Conservation (phyloP, 2,888 invertebrate species). For the Dysmachus trigonus region DNA sequence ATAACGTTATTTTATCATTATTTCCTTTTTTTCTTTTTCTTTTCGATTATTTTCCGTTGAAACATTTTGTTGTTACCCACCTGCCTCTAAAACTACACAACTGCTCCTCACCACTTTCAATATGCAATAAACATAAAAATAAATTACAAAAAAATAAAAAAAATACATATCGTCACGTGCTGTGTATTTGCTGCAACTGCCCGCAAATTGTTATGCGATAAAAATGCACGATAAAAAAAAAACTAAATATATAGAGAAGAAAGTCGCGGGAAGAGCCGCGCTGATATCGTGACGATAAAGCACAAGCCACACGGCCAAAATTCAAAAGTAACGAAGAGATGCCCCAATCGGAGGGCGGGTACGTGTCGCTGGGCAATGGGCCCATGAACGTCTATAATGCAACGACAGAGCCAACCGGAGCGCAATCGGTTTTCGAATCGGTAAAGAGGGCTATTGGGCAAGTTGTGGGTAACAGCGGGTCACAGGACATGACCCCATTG, state of each 20-base stretch:
- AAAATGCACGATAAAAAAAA: neutral
- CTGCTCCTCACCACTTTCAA: constrained; percentile 30
- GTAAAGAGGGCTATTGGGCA: constrained; percentile 64
- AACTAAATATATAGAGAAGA: neutral
- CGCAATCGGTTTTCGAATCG: constrained; percentile 63
- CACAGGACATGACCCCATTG: constrained; percentile 59
- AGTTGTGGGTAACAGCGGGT: constrained; percentile 60
- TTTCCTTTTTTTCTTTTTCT: constrained; percentile 30
- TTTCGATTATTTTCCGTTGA: constrained; percentile 41
- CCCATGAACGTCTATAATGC: constrained; percentile 62
- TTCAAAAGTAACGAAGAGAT: constrained; percentile 52
- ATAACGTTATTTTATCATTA: constrained; percentile 1
- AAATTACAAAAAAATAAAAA: neutral
- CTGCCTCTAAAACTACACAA: constrained; percentile 36
- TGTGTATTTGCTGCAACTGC: neutral
- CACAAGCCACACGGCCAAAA: neutral
- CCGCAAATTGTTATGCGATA: constrained; percentile 7
- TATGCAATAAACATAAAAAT: neutral
- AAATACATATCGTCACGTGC: neutral
- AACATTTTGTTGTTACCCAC: constrained; percentile 41
- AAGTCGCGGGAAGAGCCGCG: neutral
- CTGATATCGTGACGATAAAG: constrained; percentile 1
- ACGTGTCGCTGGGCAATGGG: constrained; percentile 62
- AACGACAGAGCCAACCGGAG: constrained; percentile 64
- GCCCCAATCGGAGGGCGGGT: constrained; percentile 65